Evolutionary conservation across 2,888 invertebrate species (phyloP).

Genomic region (Neocrepidodera transversa): DNA sequence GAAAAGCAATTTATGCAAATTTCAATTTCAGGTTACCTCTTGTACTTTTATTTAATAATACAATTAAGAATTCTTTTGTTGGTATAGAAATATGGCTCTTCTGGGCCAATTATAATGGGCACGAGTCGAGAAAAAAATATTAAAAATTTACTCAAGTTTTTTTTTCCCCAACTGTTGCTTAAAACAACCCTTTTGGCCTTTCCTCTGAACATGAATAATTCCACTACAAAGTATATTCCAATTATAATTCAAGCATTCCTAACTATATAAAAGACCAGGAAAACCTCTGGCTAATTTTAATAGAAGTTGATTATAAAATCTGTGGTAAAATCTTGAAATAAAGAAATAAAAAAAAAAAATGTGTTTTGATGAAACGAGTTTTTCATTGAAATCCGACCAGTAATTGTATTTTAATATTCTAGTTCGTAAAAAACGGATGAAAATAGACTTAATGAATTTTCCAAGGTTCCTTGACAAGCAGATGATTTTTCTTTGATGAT

Average conservation of each 20-base stretch:
- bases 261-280: conserved; percentile 41
- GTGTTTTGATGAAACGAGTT: conserved; percentile 15
- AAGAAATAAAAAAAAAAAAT: conserved; percentile 35
- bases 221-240: conserved; percentile 37
- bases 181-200: conserved; percentile 29
- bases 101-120: conserved; percentile 15
- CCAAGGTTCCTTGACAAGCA: not conserved
- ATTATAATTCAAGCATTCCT: conserved; percentile 40
- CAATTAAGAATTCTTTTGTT: conserved; percentile 12
- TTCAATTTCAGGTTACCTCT: not conserved
- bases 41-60: conserved; percentile 1
- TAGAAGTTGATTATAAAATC: conserved; percentile 36
- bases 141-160: conserved; percentile 20
- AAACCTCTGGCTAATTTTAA: conserved; percentile 44
- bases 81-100: conserved; percentile 1
- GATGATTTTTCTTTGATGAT: no score
- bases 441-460: not conserved
- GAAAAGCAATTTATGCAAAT: not conserved
- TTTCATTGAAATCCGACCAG: conserved; percentile 17
- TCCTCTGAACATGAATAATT: conserved; percentile 27
- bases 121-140: conserved; percentile 14
- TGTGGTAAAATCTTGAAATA: conserved; percentile 14
- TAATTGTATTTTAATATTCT: conserved; percentile 36
- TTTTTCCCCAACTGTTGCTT: conserved; percentile 32
- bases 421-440: conserved; percentile 8